Evolutionary conservation across 2,888 invertebrate genomes (phyloP).

Genomic region (Galerucella nymphaeae): DNA sequence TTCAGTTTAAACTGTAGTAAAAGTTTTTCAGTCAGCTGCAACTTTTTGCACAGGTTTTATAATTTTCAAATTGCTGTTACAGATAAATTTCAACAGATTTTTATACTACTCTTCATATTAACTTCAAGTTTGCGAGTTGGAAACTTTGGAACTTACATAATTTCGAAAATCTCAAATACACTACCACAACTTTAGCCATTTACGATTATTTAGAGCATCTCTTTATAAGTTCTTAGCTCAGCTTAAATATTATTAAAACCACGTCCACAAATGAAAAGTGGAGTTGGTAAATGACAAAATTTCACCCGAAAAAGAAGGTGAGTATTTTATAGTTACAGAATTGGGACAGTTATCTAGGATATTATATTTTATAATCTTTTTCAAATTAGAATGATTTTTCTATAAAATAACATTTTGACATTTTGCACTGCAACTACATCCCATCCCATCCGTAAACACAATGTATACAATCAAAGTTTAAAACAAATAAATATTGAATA

Average conservation of each 20-base stretch:
- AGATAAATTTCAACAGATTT: background rate
- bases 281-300: background rate
- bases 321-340: too few species aligned
- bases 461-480: too few species aligned
- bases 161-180: background rate
- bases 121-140: background rate
- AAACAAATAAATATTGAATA: background rate
- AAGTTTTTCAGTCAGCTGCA: background rate
- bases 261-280: background rate
- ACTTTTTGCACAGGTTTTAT: background rate
- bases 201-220: background rate
- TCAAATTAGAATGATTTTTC: too few species aligned
- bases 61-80: background rate
- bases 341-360: too few species aligned
- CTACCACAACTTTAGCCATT: constrained; percentile 2
- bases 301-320: background rate
- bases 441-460: too few species aligned
- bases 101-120: background rate
- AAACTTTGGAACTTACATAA: background rate
- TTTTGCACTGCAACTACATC: too few species aligned
- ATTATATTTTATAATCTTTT: too few species aligned
- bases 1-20: background rate
- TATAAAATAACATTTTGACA: too few species aligned
- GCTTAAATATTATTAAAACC: background rate
- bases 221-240: background rate